phyloP scores from a whole-genome alignment of 2,113 vertebrate species.

The Cygnus buccinator region DNA sequence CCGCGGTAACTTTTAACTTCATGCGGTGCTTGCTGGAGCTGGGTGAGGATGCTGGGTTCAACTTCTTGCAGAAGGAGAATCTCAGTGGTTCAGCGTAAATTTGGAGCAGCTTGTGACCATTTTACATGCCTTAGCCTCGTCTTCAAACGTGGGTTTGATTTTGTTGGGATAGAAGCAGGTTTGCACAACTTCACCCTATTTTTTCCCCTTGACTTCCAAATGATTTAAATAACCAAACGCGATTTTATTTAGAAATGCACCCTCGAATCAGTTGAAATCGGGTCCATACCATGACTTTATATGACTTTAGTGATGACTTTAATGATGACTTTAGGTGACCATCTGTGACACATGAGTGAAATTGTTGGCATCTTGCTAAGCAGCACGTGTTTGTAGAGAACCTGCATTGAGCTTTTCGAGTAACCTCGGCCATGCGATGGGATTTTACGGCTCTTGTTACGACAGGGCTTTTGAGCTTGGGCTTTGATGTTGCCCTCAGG shows the following conservation, averaged over 20 bases:
- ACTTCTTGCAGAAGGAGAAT: not conserved
- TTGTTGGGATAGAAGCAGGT: not conserved
- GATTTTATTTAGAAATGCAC: not conserved
- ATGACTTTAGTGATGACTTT: no score
- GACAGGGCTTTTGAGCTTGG: not conserved
- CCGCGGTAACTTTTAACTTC: not conserved
- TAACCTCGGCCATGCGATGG: accelerated
- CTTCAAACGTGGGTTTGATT: accelerated
- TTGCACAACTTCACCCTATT: not conserved
- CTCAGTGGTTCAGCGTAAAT: accelerated
- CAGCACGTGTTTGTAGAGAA: not conserved
- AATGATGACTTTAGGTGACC: not conserved
- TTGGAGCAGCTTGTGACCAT: not conserved
- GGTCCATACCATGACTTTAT: not conserved
- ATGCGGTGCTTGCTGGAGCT: not conserved
- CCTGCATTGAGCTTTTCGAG: not conserved
- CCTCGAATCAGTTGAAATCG: not conserved
- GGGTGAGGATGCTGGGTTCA: no score
- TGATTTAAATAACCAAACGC: accelerated
- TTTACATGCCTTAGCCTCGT: accelerated
- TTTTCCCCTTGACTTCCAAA: accelerated
- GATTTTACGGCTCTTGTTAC: not conserved
- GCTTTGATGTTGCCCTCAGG: not conserved
- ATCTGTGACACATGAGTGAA: not conserved
- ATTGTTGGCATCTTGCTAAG: not conserved